A percentile compares a stretch with the other conserved stretches of the same genome.
These are phyloP conservation scores for Hirundo rustica DNA, from an alignment of 2,797 vertebrate species.

Conservation along the genomic window DNA sequence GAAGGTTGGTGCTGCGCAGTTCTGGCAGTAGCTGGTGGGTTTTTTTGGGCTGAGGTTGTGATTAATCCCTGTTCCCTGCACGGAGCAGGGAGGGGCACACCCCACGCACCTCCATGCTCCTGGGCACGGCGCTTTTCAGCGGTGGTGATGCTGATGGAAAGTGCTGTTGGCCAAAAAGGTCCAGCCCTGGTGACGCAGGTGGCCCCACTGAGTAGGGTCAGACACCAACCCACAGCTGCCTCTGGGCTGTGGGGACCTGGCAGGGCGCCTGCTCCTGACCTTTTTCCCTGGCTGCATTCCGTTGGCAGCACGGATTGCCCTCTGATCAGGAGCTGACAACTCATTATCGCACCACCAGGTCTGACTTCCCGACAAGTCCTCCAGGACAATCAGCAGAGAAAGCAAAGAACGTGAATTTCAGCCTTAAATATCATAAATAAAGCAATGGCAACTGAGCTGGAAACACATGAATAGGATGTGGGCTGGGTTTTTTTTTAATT, in stretches of 20 bases:
- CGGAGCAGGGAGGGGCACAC: too few relatives aligned
- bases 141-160: not conserved
- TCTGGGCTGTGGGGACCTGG: not conserved
- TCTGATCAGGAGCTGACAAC: not conserved
- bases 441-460: not conserved
- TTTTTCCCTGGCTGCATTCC: not conserved
- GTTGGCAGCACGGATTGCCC: not conserved
- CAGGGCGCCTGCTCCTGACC: not conserved
- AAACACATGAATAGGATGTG: not conserved
- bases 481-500: not conserved
- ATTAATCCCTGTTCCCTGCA: not conserved
- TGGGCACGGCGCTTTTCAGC: not conserved
- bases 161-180: not conserved
- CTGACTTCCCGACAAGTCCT: not conserved
- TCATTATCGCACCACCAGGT: not conserved
- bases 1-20: not conserved
- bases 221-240: not conserved
- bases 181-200: not conserved
- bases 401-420: not conserved
- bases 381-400: not conserved
- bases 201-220: not conserved
- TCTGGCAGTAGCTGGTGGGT: not conserved
- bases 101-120: not conserved
- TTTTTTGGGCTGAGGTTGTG: not conserved
- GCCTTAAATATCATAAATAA: not conserved